Percentiles rank a stretch among this genome's conserved stretches.
Conservation (phyloP, 2,888 invertebrate species). For the Dermolepida albohirtum region DNA sequence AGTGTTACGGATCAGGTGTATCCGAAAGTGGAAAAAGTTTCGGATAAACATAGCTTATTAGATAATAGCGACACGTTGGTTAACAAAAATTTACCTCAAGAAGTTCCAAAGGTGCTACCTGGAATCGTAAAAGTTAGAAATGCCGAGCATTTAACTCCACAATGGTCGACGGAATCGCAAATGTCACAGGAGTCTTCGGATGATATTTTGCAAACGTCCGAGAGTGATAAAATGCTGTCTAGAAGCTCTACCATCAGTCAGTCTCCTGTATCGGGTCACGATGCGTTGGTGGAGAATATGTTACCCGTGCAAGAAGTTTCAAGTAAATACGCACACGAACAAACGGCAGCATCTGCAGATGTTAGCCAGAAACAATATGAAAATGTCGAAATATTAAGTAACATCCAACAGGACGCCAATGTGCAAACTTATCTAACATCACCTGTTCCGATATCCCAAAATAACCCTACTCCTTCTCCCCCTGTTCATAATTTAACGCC, state of each 20-base stretch:
- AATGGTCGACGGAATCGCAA: slow-evolving; percentile 76
- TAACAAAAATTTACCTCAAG: slow-evolving; percentile 14
- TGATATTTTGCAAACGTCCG: slow-evolving; percentile 71
- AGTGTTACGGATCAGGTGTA: slow-evolving; percentile 58
- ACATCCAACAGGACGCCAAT: slow-evolving; percentile 18
- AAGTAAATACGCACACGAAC: slow-evolving; percentile 3
- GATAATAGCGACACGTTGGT: slow-evolving; percentile 38
- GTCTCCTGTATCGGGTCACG: slow-evolving; percentile 57
- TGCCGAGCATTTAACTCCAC: slow-evolving; percentile 66
- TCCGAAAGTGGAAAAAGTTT: slow-evolving; percentile 64
- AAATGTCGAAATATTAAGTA: slow-evolving; percentile 45
- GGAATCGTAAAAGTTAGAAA: slow-evolving; percentile 53
- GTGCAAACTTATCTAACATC: slow-evolving; percentile 1
- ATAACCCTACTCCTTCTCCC: slow-evolving; percentile 37
- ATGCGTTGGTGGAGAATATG: slow-evolving; percentile 1
- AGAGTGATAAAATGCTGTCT: slow-evolving; percentile 72
- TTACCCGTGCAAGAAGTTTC: slow-evolving; percentile 23
- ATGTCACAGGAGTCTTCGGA: slow-evolving; percentile 76
- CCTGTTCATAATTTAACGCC: slow-evolving; percentile 60
- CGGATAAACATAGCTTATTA: slow-evolving; percentile 44
- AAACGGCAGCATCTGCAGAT: background rate
- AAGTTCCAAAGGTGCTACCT: slow-evolving; percentile 1
- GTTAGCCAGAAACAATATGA: slow-evolving; percentile 41
- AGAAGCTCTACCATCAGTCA: slow-evolving; percentile 65
- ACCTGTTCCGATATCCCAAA: slow-evolving; percentile 26